Conservation (phyloP, 2,113 vertebrate species). For the Xyrauchen texanus region DNA sequence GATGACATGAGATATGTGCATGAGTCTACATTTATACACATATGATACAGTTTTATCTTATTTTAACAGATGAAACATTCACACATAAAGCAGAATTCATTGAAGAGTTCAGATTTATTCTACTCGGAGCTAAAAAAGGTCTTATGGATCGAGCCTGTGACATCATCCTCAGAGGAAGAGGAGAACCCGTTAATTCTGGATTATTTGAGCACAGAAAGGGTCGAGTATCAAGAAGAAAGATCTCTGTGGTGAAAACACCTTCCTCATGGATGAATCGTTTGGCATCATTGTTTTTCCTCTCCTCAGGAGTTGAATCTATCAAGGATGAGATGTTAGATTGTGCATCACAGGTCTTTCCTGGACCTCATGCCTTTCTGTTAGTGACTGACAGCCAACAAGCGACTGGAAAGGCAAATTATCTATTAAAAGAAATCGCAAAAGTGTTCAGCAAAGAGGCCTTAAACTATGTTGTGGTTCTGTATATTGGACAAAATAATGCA, state of each 20-base stretch:
- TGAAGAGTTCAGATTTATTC: background rate
- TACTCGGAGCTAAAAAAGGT: background rate
- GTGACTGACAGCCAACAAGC: background rate
- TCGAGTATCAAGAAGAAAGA: background rate
- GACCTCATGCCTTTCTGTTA: slow-evolving; percentile 15
- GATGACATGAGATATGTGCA: no score
- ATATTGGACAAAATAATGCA: background rate
- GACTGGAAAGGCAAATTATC: background rate
- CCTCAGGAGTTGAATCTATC: background rate
- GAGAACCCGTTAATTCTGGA: background rate
- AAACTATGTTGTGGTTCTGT: slow-evolving; percentile 2
- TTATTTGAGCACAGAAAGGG: background rate
- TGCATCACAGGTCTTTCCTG: background rate
- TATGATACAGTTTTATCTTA: background rate
- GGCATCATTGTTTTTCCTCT: background rate
- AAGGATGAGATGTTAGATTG: slow-evolving; percentile 3
- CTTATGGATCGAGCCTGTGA: background rate
- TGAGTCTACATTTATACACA: no score
- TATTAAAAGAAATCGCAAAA: background rate
- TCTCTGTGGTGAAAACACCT: background rate
- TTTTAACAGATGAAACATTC: background rate
- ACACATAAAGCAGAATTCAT: background rate
- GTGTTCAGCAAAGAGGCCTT: slow-evolving; percentile 5
- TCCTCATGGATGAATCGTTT: background rate
- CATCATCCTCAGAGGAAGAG: background rate